Percentiles rank a stretch among this genome's conserved stretches.
phyloP scores from a whole-genome alignment of 2,797 vertebrate species.

The Xiphophorus birchmanni region DNA sequence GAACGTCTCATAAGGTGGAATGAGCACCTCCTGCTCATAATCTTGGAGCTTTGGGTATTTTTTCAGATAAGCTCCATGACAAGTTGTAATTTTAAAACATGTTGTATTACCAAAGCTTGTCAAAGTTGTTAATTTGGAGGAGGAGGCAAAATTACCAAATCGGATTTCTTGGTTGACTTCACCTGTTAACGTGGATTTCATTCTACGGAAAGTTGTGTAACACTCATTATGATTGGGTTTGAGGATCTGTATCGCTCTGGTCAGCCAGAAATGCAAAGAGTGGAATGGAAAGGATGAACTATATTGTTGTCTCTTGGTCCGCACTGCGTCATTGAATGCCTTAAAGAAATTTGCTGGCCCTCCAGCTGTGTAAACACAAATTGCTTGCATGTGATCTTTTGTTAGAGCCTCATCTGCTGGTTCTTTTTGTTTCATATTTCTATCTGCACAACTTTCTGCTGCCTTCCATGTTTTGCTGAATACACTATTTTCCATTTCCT shows the following conservation, averaged over 20 bases:
- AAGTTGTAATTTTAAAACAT: constrained; percentile 47
- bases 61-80: constrained; percentile 22
- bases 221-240: constrained; percentile 3
- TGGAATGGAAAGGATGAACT: constrained; percentile 25
- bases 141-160: constrained; percentile 46
- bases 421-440: rapidly evolving
- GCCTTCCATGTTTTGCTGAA: rapidly evolving
- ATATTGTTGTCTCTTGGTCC: rapidly evolving
- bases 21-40: constrained; percentile 23
- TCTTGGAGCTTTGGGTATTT: neutral
- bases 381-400: constrained; percentile 21
- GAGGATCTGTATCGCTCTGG: constrained; percentile 40
- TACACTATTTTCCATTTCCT: rapidly evolving
- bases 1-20: constrained; percentile 54
- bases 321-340: neutral
- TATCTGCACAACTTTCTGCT: rapidly evolving
- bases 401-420: neutral
- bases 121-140: neutral
- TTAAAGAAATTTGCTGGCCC: neutral
- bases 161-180: constrained; percentile 3
- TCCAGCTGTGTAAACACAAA: constrained; percentile 33
- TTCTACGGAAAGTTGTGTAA: constrained; percentile 21
- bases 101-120: neutral
- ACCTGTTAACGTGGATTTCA: rapidly evolving
- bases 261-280: constrained; percentile 43